Percentiles rank a stretch among this genome's conserved stretches.
Evolutionary conservation across 2,113 vertebrate genomes (phyloP).

Genomic region (Elephantulus edwardii): DNA sequence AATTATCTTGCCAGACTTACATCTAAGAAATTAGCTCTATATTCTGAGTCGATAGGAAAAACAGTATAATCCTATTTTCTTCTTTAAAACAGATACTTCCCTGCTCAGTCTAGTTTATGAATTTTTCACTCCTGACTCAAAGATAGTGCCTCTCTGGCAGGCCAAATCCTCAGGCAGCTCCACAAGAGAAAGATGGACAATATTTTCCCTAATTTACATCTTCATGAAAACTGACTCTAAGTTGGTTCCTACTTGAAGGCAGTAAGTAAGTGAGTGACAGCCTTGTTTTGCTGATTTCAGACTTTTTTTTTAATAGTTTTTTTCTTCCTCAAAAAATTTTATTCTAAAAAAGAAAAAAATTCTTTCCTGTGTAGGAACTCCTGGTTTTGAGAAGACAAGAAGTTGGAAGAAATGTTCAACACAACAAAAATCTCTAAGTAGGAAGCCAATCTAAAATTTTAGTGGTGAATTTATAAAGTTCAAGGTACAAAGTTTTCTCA

Average conservation of each 20-base stretch:
- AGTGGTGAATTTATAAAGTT: not conserved
- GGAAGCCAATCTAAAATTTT: slow-evolving; percentile 3
- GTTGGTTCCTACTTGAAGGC: too few relatives aligned
- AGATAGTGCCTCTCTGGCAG: too few relatives aligned
- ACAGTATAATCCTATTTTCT: too few relatives aligned
- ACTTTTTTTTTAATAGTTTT: not conserved
- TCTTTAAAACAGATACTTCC: not conserved
- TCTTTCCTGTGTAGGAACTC: not conserved
- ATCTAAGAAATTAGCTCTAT: rapidly evolving
- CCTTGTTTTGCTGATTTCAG: not conserved
- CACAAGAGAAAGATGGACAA: too few relatives aligned
- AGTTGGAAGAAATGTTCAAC: not conserved
- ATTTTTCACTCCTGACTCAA: too few relatives aligned
- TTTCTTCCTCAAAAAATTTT: not conserved
- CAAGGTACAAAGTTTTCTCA: not conserved
- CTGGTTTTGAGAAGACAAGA: not conserved
- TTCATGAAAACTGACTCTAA: too few relatives aligned
- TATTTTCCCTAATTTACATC: too few relatives aligned
- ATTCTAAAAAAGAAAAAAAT: too few relatives aligned
- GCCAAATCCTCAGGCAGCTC: too few relatives aligned
- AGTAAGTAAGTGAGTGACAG: too few relatives aligned
- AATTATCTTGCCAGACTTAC: not conserved
- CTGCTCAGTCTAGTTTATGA: not conserved
- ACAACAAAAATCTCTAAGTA: not conserved
- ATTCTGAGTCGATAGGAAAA: not conserved